Base-by-base conservation (phyloP, 2,888 invertebrate genomes). In the Lymantria monacha region DNA sequence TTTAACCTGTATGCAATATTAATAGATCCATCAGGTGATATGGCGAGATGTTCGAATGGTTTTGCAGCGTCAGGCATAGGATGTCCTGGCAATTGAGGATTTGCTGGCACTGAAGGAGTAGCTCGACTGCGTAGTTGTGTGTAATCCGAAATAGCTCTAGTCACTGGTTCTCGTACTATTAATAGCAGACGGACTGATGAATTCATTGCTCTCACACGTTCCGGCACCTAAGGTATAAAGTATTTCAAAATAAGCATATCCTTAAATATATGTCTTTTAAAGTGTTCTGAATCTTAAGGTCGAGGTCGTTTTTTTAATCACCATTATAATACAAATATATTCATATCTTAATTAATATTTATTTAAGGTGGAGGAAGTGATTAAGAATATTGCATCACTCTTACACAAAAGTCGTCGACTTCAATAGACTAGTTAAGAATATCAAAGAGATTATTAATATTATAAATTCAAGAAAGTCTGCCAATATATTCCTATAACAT, bases 91-190 rank as follows among this genome's bases (percentile, higher is more conserved):
- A 83, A 56, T 38, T 86, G 80, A 0, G 81, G 78, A 9, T 83
- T 84, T 53, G 92, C 87, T 7, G 95, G 93, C 59, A 94, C 94
- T 9, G 95, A 95, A 0, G 96, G 95, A 37, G 95, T 95, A 22
- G 96, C 95, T 75, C 96, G 95, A 68, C 96, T 96, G 59, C 96
- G 94, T 68, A 98, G 92, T 86, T 99, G 98, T 14, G 98, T 97
- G 89, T 98, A 99, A 92, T 99, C 99, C 11, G 98, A 99, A 73
- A 99, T 97, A 47, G 98, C 97, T 50, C 99, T 93, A 13, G 97
- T 97, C 49, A 99, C 98, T 3, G 99, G 99, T 83, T 99, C 98
- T 11, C 99, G 93, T 15, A 99, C 97, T 74, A 99, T 98, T 67
- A 99, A 92, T 59, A 99, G 93, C 53, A 99, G 92, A 71, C 97